Percentiles rank a stretch among this genome's conserved stretches.
Conservation (phyloP, 1,140 invertebrate genomes). For the Drosophila arawakana region DNA sequence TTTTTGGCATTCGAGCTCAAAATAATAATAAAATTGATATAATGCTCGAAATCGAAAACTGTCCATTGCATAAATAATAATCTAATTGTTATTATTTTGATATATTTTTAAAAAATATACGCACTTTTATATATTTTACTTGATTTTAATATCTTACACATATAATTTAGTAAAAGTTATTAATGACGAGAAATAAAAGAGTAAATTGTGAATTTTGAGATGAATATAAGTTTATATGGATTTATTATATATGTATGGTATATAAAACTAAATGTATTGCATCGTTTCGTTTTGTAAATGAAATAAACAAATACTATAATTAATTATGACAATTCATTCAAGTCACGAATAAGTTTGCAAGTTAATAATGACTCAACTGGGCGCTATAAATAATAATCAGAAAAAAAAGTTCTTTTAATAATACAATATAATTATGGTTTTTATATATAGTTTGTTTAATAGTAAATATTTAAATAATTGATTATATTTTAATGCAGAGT, state of each 20-base stretch:
- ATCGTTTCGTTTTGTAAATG: constrained; percentile 57
- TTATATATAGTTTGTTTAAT: neutral
- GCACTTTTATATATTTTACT: constrained; percentile 40
- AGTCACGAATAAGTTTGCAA: constrained; percentile 33
- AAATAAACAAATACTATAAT: constrained; percentile 43
- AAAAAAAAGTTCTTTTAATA: constrained; percentile 28
- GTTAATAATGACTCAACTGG: constrained; percentile 44
- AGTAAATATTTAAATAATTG: constrained; percentile 5
- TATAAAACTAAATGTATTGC: constrained; percentile 35
- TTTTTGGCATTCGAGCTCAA: no score
- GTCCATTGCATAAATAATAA: no score
- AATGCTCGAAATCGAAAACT: no score
- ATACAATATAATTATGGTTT: constrained; percentile 23
- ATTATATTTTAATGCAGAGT: constrained; percentile 39
- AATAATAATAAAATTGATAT: no score
- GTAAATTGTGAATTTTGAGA: neutral
- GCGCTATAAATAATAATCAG: constrained; percentile 44
- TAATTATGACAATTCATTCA: constrained; percentile 25
- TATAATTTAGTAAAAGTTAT: constrained; percentile 51
- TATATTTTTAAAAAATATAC: constrained; percentile 51
- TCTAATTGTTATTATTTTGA: constrained; percentile 9
- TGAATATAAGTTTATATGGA: constrained; percentile 24
- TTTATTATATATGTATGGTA: constrained; percentile 5
- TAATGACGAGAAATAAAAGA: constrained; percentile 19
- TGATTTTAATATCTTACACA: constrained; percentile 37